Percentiles rank a stretch among this genome's conserved stretches.
These are phyloP conservation scores for Scrobipalpa costella DNA, from an alignment of 2,888 invertebrate genomes.

Conservation along the genomic window DNA sequence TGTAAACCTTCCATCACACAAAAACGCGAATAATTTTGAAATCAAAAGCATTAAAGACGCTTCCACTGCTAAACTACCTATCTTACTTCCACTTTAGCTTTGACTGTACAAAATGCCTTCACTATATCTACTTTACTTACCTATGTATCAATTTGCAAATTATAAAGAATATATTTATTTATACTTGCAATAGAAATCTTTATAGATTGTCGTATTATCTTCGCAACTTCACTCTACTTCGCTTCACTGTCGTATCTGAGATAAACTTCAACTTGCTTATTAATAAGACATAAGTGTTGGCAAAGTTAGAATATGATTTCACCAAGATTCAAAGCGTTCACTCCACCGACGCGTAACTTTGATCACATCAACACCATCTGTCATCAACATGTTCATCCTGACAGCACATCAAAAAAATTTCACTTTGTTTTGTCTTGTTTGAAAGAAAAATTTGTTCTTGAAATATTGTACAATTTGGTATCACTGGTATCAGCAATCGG, in stretches of 20 bases:
- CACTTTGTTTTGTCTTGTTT: slow-evolving; percentile 59
- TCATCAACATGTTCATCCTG: slow-evolving; percentile 53
- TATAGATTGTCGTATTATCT: neutral
- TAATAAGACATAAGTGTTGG: slow-evolving; percentile 17
- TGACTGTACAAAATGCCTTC: slow-evolving; percentile 58
- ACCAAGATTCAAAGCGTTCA: slow-evolving; percentile 31
- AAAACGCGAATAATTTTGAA: neutral
- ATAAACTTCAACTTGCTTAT: neutral
- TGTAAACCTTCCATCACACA: neutral
- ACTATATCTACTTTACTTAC: slow-evolving; percentile 52
- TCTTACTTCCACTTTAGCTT: slow-evolving; percentile 59
- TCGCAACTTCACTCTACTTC: slow-evolving; percentile 6
- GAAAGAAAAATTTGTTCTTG: slow-evolving; percentile 52
- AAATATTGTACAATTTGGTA: slow-evolving; percentile 69
- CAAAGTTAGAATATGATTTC: slow-evolving; percentile 13
- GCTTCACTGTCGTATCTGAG: slow-evolving; percentile 2
- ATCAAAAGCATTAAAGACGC: slow-evolving; percentile 37
- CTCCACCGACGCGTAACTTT: slow-evolving; percentile 35
- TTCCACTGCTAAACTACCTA: slow-evolving; percentile 61
- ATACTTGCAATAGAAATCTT: neutral
- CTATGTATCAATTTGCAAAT: slow-evolving; percentile 36
- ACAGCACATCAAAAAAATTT: slow-evolving; percentile 54
- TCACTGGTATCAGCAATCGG: slow-evolving; percentile 79
- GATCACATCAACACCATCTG: slow-evolving; percentile 40
- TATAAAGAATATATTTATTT: neutral